Evolutionary conservation across 2,113 vertebrate genomes (phyloP), one percentile per base, ranked within the genome.

Genomic region (Fregetta grallaria): DNA sequence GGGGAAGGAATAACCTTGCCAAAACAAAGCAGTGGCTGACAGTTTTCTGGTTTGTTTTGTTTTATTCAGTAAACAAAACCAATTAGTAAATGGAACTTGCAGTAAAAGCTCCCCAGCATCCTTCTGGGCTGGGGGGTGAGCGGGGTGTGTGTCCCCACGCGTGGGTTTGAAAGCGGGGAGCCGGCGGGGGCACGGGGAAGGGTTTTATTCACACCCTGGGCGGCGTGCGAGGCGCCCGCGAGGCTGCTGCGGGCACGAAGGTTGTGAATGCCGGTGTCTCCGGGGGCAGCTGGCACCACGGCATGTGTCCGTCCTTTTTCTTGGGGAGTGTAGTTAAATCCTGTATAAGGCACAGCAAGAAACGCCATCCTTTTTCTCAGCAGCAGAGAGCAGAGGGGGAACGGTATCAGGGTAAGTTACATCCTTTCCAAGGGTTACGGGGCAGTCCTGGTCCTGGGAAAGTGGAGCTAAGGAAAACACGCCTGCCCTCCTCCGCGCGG

Each of bases 221-320:
- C 6, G 5, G 47, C 9, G 5, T 15, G 16, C 9, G 3, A n/a
- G 38, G 49, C 3, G 2, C 50, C 50, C 8, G 4, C 4, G 12
- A 36, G 81, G 47, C 21, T 30, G 67, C 38, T 53, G 38, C 7
- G 8, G 18, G 15, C 23, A 6, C 7, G 10, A 18, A 20, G 44
- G 53, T 1, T 21, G 22, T 16, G 27, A 50, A 7, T 6, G 25
- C 66, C 22, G 34, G 27, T 15, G 42, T n/a, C n/a, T 49, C 44
- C 22, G n/a, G 61, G 32, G 47, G 47, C n/a, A 70, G 59, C 50
- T 12, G 59, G 18, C 25, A 21, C 32, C 45, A 14, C 14, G 3
- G 17, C 9, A 2, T 16, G 7, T 11, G 10, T 29, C 36, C 2
- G 2, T 42, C 8, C 34, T 27, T 74, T 32, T 63, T 10, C 59